Conservation (phyloP, 1,140 invertebrate genomes). For the Eriocheir sinensis region DNA sequence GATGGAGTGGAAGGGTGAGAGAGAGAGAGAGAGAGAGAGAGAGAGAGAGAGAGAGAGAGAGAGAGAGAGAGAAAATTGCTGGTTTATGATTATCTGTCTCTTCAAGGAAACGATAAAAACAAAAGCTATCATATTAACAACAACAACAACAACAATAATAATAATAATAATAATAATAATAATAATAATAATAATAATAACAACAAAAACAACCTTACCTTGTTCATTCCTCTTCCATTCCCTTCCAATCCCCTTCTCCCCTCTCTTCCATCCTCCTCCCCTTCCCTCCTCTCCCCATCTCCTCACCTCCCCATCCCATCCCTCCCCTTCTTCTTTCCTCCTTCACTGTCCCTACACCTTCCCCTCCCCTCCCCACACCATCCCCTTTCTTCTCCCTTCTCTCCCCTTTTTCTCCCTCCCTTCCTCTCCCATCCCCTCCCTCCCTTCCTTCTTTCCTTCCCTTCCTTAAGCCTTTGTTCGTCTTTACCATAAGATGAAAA, state of each 20-base stretch:
- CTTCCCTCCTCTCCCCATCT: background rate
- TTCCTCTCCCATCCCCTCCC: conserved; percentile 17
- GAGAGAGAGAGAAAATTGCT: background rate
- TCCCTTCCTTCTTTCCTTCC: background rate
- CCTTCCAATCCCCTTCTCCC: too few species aligned
- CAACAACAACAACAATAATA: background rate
- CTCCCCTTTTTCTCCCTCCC: background rate
- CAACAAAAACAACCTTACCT: background rate
- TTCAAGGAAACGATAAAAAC: background rate
- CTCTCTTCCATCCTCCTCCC: too few species aligned
- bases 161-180: background rate
- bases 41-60: conserved; percentile 27
- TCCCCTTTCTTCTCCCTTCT: background rate
- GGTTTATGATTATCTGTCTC: too few species aligned
- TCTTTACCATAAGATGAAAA: conserved; percentile 17
- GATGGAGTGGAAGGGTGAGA: background rate
- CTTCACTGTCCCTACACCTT: too few species aligned
- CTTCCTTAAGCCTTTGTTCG: background rate
- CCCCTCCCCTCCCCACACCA: too few species aligned
- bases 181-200: too few species aligned
- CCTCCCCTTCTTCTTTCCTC: background rate
- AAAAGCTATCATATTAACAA: background rate
- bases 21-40: conserved; percentile 31
- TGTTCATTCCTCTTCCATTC: background rate
- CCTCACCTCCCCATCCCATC: conserved; percentile 1